A percentile compares a stretch with the other conserved stretches of the same genome.
Evolutionary conservation across 2,888 invertebrate genomes (phyloP).

Genomic region (Cataglyphis rosenhaueri): DNA sequence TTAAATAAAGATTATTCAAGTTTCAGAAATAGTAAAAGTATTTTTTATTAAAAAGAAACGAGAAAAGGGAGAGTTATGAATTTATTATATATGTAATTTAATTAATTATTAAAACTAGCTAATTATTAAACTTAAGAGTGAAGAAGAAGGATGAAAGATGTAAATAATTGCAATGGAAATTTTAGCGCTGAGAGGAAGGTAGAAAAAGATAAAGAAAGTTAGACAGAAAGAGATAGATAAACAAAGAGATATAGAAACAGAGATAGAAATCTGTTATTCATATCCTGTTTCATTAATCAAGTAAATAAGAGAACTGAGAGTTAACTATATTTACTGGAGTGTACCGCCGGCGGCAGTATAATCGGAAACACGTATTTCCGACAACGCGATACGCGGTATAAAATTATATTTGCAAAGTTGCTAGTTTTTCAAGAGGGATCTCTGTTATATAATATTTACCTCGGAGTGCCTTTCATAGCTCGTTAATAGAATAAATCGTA

Average conservation of each 20-base stretch:
- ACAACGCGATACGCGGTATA: background rate
- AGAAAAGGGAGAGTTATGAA: background rate
- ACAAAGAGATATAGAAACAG: background rate
- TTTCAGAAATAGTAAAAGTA: background rate
- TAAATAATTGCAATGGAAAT: constrained; percentile 13
- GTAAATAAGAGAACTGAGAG: constrained; percentile 18
- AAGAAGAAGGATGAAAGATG: background rate
- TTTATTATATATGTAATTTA: background rate
- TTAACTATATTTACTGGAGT: constrained; percentile 15
- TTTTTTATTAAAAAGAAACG: background rate
- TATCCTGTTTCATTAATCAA: constrained; percentile 37
- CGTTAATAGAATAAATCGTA: background rate
- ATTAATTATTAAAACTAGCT: background rate
- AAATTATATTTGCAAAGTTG: constrained; percentile 5
- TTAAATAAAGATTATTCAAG: background rate
- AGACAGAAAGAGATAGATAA: background rate
- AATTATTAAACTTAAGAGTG: background rate
- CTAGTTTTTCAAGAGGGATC: background rate
- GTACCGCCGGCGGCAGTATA: background rate
- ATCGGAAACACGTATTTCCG: constrained; percentile 29
- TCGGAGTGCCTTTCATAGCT: background rate
- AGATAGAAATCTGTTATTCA: constrained; percentile 4
- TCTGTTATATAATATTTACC: constrained; percentile 10
- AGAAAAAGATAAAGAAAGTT: background rate
- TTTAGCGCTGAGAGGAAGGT: background rate